Evolutionary conservation across 2,113 vertebrate genomes (phyloP), one percentile per base, ranked within the genome.

Genomic region (Calypte anna): DNA sequence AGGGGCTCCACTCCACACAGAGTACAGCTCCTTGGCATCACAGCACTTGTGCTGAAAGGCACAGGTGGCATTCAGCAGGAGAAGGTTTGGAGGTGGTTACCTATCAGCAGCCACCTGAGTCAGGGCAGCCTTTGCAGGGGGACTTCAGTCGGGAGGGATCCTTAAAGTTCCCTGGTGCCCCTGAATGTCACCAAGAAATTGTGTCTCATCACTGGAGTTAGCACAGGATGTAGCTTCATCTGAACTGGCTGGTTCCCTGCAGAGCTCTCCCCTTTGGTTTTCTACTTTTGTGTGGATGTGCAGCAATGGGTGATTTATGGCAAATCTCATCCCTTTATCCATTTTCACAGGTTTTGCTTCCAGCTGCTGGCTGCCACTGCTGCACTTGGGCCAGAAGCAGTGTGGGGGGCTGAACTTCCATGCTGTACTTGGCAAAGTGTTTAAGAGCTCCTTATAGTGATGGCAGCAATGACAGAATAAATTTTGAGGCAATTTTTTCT

Each of bases 21-120:
- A 53, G 12, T 4, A 17, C 0, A 0, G 24, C 43, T 25, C 27
- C 73, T 86, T 0, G 0, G 61, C 33, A n/a, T 36, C 20, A 5
- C 54, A 69, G 21, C 59, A 27, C 51, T 44, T 31, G 43, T 20
- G 25, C 43, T 46, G n/a, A 79, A 79, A 82, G 43, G 20, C 36
- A 17, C 3, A 1, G 6, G 54, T 15, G 15, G 54, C 46, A 46
- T 20, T 55, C 63, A 61, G 40, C 23, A 46, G 40, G 51, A 68
- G 38, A 61, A 57, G 25, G 28, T 64, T 40, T 80, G 72, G 67
- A 69, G 31, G 62, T 3, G 63, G 22, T 21, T 48, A 22, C 36
- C 48, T 66, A 25, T 14, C 69, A 83, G 79, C 33, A 75, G 51
- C 9, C 6, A 27, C 31, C 18, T 21, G 50, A 53, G 38, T 27